Percentiles rank a stretch among this genome's conserved stretches.
phyloP scores from a whole-genome alignment of 2,888 invertebrate genomes.

The Boloria euphrosyne region DNA sequence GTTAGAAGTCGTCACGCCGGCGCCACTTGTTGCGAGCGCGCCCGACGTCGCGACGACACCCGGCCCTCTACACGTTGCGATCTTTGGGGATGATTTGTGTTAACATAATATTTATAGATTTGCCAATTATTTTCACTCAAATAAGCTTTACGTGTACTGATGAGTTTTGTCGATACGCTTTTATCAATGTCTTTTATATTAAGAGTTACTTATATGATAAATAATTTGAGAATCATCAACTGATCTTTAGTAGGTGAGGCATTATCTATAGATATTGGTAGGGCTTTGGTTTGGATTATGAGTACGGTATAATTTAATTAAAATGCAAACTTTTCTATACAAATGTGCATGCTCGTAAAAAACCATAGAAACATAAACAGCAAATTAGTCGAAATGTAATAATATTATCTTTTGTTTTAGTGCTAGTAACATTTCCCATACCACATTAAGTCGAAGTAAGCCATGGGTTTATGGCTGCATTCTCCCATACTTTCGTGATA shows the following conservation, averaged over 20 bases:
- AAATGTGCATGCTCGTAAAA: no score
- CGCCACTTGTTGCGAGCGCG: slow-evolving; percentile 69
- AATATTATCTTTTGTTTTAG: background rate
- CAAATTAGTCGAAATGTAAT: background rate
- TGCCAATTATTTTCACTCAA: slow-evolving; percentile 7
- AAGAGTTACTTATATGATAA: no score
- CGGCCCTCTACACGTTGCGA: slow-evolving; percentile 14
- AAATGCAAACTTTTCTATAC: no score
- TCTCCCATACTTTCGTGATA: background rate
- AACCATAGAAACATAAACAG: no score
- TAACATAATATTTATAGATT: slow-evolving; percentile 1
- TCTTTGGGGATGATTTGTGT: background rate
- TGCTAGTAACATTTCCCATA: slow-evolving; percentile 3
- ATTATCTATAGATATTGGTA: no score
- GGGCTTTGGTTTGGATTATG: no score
- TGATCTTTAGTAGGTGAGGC: no score
- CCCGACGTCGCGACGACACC: slow-evolving; percentile 33
- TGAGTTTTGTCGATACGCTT: no score
- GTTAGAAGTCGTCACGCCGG: slow-evolving; percentile 40
- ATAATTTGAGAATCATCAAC: no score
- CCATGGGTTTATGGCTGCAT: background rate
- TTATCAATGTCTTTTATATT: no score
- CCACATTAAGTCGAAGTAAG: background rate
- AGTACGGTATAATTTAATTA: background rate
- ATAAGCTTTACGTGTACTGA: background rate